Base-by-base conservation (phyloP, 2,113 vertebrate genomes). In the Macquaria ambigua region DNA sequence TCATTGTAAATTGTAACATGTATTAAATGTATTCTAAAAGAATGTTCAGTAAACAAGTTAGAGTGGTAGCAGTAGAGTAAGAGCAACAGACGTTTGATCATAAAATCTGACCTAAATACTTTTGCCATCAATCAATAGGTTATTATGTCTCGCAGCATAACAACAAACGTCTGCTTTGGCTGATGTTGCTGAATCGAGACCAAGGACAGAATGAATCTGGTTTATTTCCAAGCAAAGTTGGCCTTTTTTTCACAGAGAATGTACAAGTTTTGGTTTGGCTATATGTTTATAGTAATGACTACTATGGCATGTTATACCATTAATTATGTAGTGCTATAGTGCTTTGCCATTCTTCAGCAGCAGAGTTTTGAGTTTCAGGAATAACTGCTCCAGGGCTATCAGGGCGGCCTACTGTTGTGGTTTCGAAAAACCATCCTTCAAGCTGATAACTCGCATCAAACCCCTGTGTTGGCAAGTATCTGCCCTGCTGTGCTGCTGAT, bases 401-500 rank as follows among this genome's bases (percentile, higher is more conserved):
- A 16, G 37, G n/a, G 31, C 8, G 6, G 52, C 62, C 34, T n/a
- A 41, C 31, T 77, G 34, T 50, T 85, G 69, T 71, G 50, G 64
- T 74, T 34, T n/a, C 20, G 58, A 83, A 83, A 79, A 46, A 77
- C 61, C 64, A 81, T 85, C 79, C 77, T 82, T 89, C 85, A 81
- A 80, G 79, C 73, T 87, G 71, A 89, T 89, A 77, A 80, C 82
- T 79, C 69, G 0, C 77, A 82, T 79, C 85, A 79, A 71, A 74
- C 70, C 68, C 87, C 77, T 61, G 48, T 28, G 73, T 50, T 58
- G 81, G 66, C 16, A 79, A 83, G 83, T 76, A 15, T 63, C 46
- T 71, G 50, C 39, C 82, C 79, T 34, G 82, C 84, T 80, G 86
- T 64, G 77, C 63, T 59, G 74, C 82, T 88, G 85, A 89, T 88